These are phyloP conservation scores for Ennomos quercinarius DNA, from an alignment of 2,888 invertebrate genomes.

Conservation along the genomic window DNA sequence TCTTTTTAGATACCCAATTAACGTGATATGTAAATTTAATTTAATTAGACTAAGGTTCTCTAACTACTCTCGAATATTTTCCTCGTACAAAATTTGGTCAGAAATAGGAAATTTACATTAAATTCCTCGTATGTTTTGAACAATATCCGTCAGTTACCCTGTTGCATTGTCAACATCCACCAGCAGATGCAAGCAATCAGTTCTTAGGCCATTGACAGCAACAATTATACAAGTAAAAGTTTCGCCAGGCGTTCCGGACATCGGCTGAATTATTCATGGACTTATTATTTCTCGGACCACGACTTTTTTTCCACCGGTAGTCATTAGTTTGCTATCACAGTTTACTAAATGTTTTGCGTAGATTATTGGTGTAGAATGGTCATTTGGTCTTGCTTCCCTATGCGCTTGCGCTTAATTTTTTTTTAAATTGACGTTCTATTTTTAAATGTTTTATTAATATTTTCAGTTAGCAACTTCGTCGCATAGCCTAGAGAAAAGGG, in stretches of 20 bases:
- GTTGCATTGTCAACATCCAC: background rate
- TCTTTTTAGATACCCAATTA: too few relatives aligned
- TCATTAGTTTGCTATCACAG: conserved; percentile 41
- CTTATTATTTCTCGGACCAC: conserved; percentile 67
- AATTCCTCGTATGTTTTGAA: too few relatives aligned
- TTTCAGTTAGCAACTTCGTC: conserved; percentile 81
- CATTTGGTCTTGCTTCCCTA: conserved; percentile 39
- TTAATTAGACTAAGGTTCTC: too few relatives aligned
- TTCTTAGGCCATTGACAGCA: conserved; percentile 9
- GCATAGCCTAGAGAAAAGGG: conserved; percentile 92
- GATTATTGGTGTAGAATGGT: conserved; percentile 48
- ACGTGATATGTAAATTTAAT: too few relatives aligned
- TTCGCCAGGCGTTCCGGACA: conserved; percentile 56
- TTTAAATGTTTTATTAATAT: conserved; percentile 19
- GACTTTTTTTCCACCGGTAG: conserved; percentile 51
- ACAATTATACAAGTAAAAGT: conserved; percentile 62
- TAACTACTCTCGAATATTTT: too few relatives aligned
- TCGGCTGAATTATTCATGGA: conserved; percentile 70
- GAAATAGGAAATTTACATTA: background rate
- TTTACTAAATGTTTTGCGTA: conserved; percentile 41
- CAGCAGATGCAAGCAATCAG: conserved; percentile 9
- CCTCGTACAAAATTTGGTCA: too few relatives aligned
- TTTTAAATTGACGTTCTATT: conserved; percentile 17
- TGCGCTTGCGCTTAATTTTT: conserved; percentile 37
- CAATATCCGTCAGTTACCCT: too few relatives aligned